Percentiles rank a stretch among this genome's conserved stretches.
These are phyloP conservation scores for Helicoverpa armigera DNA, from an alignment of 1,140 invertebrate species.

Conservation along the genomic window DNA sequence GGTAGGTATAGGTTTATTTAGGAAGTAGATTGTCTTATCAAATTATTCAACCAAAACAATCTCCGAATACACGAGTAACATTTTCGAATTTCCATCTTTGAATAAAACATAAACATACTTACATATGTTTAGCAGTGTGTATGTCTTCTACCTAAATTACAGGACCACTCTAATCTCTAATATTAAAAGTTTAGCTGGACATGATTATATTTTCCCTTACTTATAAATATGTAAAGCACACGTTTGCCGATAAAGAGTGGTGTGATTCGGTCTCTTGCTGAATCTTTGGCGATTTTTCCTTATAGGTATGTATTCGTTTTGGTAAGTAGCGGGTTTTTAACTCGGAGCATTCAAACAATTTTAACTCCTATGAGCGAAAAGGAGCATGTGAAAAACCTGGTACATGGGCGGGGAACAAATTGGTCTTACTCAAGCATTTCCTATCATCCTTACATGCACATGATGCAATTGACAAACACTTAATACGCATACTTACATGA, in stretches of 20 bases:
- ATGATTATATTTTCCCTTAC: constrained; percentile 32
- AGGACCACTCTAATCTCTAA: constrained; percentile 21
- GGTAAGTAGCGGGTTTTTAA: neutral
- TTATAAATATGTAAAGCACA: constrained; percentile 49
- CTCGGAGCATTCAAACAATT: too few relatives aligned
- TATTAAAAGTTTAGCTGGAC: constrained; percentile 38
- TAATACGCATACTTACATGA: too few relatives aligned
- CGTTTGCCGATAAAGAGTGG: constrained; percentile 29
- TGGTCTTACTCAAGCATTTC: too few relatives aligned
- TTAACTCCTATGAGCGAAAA: too few relatives aligned
- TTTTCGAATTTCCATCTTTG: neutral
- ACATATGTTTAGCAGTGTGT: neutral
- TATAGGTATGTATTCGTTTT: constrained; percentile 12
- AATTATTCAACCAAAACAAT: constrained; percentile 10
- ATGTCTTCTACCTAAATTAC: constrained; percentile 3
- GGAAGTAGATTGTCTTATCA: neutral
- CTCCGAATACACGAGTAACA: neutral
- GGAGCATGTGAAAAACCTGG: too few relatives aligned
- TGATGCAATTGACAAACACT: too few relatives aligned
- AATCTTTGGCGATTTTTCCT: constrained; percentile 34
- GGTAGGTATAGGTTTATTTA: too few relatives aligned
- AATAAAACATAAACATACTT: constrained; percentile 29
- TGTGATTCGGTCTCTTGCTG: constrained; percentile 30
- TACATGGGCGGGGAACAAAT: too few relatives aligned
- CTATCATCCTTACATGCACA: too few relatives aligned